phyloP scores from a whole-genome alignment of 35 echinoderm and acorn worm species.

The Strongylocentrotus purpuratus region DNA sequence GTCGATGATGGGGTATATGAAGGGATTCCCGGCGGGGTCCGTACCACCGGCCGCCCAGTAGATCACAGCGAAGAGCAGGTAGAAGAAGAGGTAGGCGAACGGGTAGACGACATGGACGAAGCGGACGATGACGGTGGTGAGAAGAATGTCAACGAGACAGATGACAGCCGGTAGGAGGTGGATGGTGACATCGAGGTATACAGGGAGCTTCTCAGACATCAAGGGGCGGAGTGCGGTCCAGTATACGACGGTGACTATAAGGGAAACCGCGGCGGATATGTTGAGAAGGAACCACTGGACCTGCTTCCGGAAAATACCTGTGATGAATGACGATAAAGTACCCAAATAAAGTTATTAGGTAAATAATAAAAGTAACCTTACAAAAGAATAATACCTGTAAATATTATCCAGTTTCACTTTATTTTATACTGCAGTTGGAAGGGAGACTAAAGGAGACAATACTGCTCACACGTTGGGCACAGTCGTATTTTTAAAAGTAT shows the following conservation, averaged over 20 bases:
- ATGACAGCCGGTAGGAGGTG: slow-evolving; percentile 45
- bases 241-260: slow-evolving; percentile 55
- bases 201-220: neutral
- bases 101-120: slow-evolving; percentile 60
- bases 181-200: slow-evolving; percentile 49
- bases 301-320: neutral
- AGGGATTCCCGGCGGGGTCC: neutral
- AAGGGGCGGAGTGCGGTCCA: slow-evolving; percentile 44
- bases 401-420: no score
- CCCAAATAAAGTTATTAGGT: no score
- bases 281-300: slow-evolving; percentile 58
- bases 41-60: slow-evolving; percentile 57
- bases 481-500: no score
- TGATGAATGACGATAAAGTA: neutral
- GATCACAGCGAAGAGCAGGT: slow-evolving; percentile 53
- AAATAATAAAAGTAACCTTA: no score
- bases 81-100: slow-evolving; percentile 22
- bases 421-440: no score
- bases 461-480: no score
- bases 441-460: no score
- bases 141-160: slow-evolving; percentile 49
- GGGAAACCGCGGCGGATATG: slow-evolving; percentile 40
- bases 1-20: slow-evolving; percentile 55
- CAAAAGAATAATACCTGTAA: no score
- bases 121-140: slow-evolving; percentile 46